Evolutionary conservation across 2,888 invertebrate species (phyloP).

Genomic region (Phortica magna): DNA sequence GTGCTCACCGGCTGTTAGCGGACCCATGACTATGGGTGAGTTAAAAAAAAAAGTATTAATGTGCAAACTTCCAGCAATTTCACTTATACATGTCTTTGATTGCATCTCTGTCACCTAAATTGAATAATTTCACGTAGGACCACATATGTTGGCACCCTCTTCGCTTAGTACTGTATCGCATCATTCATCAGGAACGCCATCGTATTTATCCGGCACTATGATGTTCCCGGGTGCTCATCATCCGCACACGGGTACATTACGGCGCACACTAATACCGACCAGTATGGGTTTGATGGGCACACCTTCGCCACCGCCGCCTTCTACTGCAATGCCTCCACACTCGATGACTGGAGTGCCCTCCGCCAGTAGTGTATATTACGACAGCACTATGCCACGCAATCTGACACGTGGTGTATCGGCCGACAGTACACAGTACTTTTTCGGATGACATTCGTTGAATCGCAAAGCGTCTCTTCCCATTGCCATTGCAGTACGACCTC

Average conservation of each 20-base stretch:
- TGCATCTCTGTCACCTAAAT: constrained; percentile 15
- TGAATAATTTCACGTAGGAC: constrained; percentile 55
- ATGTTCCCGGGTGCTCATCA: constrained; percentile 75
- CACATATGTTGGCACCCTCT: constrained; percentile 68
- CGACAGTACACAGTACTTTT: constrained; percentile 73
- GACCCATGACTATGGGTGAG: constrained; percentile 73
- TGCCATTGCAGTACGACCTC: constrained; percentile 66
- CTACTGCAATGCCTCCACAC: constrained; percentile 49
- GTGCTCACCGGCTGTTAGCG: constrained; percentile 65
- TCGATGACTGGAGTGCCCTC: constrained; percentile 63
- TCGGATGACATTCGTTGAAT: constrained; percentile 77
- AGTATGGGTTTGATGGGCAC: constrained; percentile 71
- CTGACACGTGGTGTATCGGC: constrained; percentile 70
- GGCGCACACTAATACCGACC: constrained; percentile 74
- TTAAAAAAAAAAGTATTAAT: constrained; percentile 24
- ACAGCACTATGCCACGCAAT: constrained; percentile 74
- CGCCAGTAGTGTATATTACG: constrained; percentile 70
- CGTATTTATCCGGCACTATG: constrained; percentile 74
- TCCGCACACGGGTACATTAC: constrained; percentile 71
- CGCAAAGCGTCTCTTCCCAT: constrained; percentile 73
- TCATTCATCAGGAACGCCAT: constrained; percentile 60
- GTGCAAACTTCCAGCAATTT: background rate
- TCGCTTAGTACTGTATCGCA: constrained; percentile 68
- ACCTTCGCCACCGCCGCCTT: constrained; percentile 56
- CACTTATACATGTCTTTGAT: background rate